Base-by-base conservation (phyloP, 1,140 invertebrate species). In the Zaprionus africanus region DNA sequence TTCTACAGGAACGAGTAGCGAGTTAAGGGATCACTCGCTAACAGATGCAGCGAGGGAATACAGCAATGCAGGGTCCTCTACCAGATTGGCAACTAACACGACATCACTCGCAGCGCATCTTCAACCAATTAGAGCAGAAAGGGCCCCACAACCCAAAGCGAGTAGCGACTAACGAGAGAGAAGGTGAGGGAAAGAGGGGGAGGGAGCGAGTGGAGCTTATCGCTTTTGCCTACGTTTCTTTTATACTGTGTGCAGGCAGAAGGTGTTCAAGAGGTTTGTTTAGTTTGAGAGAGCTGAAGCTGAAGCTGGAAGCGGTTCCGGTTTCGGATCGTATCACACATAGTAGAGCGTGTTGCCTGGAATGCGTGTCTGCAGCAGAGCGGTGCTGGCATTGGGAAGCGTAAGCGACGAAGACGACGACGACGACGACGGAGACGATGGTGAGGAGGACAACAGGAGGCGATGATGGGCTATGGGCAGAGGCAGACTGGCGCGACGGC, bases 331-430 rank as follows among this genome's bases (percentile, higher is more conserved):
- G 19, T 43, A 63, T 91, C 81, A 92, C 76, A 92, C 91, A 90
- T 92, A 92, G 87, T 92, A 92, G 80, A 92, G 84, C 67, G 91
- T 92, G 66, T 67, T 92, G 81, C 91, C 91, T 46, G 91, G 91
- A 26, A 92, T 91, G 80, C 91, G 91, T 65, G 91, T 49, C 83
- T 92, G 87, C 66, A 92, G 78, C 65, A 87, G 67, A 64, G 79
- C 75, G 56, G 71, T 90, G 74, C 71, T 74, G 65, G 85, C 86
- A 59, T 84, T 88, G 72, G 85, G 65, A 69, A 88, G 79, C 76
- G 81, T 67, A 75, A 88, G 85, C 79, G 84, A 85, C 59, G 81
- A 65, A 53, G 71, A 62, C 34, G 76, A 73, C 49, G 59, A 60
- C 49, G 59, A 60, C 41, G 38, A 26, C 12, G 38, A 5, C 17